Conservation (phyloP, 2,113 vertebrate genomes). For the Dasypus novemcinctus region DNA sequence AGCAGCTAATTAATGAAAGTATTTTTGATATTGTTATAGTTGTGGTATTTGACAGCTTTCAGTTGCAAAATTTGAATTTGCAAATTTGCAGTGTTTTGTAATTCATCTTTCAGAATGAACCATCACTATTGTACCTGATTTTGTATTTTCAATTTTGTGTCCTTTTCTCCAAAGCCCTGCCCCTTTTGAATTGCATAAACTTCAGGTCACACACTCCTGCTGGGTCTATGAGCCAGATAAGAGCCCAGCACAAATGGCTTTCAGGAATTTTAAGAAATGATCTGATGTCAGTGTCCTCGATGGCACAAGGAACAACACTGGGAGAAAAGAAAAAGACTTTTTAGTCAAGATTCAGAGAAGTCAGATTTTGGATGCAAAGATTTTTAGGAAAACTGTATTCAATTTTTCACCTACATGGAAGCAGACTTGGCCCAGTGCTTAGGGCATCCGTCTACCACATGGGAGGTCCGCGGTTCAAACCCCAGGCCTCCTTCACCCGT, state of each 20-base stretch:
- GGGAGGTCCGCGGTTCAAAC: no score
- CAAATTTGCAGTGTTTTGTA: background rate
- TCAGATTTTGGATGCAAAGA: background rate
- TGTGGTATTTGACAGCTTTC: background rate
- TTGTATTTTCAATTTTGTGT: background rate
- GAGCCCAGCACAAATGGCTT: fast-evolving
- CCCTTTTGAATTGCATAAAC: background rate
- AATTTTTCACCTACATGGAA: background rate
- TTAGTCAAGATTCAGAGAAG: background rate
- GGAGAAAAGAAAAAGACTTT: background rate
- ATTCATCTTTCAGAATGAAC: background rate
- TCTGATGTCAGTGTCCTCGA: background rate
- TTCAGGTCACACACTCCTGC: background rate
- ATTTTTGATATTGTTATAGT: background rate
- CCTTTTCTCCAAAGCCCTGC: background rate
- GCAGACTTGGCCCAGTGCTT: no score
- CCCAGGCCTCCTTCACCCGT: no score
- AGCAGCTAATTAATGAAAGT: background rate
- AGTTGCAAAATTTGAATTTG: background rate
- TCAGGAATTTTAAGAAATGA: background rate
- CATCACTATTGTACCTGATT: background rate
- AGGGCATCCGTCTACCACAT: no score
- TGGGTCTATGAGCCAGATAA: background rate
- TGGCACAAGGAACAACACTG: background rate
- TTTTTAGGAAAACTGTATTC: background rate